Evolutionary conservation across 2,113 vertebrate genomes (phyloP).

Genomic region (Hoplias malabaricus): DNA sequence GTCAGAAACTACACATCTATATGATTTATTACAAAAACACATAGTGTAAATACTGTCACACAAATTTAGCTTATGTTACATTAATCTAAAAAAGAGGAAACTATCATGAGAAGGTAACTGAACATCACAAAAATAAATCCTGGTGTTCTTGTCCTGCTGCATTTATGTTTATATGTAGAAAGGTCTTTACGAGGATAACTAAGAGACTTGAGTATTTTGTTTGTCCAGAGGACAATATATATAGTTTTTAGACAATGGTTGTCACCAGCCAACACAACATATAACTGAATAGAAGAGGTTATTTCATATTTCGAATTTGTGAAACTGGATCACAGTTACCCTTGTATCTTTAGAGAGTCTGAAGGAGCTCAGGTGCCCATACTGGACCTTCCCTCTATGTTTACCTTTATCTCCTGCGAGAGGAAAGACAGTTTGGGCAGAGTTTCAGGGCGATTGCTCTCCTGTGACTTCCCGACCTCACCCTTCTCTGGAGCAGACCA

Average conservation of each 20-base stretch:
- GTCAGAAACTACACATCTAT: slow-evolving; percentile 10
- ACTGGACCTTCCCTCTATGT: slow-evolving; percentile 96
- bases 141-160: slow-evolving; percentile 12
- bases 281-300: not conserved
- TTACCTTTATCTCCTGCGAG: slow-evolving; percentile 98
- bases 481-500: slow-evolving; percentile 97
- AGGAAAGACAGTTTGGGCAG: slow-evolving; percentile 96
- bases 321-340: not conserved
- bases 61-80: slow-evolving; percentile 35
- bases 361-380: slow-evolving; percentile 83
- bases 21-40: slow-evolving; percentile 27
- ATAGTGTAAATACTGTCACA: slow-evolving; percentile 29
- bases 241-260: slow-evolving; percentile 1
- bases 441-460: slow-evolving; percentile 89
- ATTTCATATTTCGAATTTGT: not conserved
- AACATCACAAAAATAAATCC: slow-evolving; percentile 11
- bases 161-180: slow-evolving; percentile 13
- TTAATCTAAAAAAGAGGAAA: slow-evolving; percentile 28
- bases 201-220: not conserved
- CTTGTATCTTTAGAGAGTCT: not conserved
- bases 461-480: slow-evolving; percentile 84
- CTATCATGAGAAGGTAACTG: slow-evolving; percentile 26
- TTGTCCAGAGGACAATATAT: slow-evolving; percentile 28
- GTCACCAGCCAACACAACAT: slow-evolving; percentile 1
- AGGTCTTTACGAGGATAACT: not conserved